phyloP scores from a whole-genome alignment of 2,888 invertebrate genomes.

The Nebria salina region DNA sequence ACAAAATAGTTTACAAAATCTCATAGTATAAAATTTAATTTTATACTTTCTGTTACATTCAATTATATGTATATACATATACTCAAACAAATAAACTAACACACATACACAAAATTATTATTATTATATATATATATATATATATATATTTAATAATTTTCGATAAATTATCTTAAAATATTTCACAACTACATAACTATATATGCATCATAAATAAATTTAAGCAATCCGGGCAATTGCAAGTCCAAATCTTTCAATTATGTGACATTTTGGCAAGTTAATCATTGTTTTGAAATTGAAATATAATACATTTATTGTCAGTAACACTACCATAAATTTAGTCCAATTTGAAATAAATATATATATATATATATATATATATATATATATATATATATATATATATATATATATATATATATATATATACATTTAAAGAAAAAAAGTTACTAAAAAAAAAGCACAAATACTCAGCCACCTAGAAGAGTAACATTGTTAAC shows the following conservation, averaged over 20 bases:
- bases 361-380: not conserved
- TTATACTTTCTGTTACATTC: not conserved
- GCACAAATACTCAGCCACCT: too few species aligned
- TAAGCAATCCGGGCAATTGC: not conserved
- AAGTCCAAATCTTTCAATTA: not conserved
- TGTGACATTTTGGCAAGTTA: not conserved
- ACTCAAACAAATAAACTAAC: too few species aligned
- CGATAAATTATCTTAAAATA: too few species aligned
- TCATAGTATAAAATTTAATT: not conserved
- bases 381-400: too few species aligned
- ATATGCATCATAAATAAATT: not conserved
- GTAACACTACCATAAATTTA: not conserved
- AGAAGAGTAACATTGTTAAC: too few species aligned
- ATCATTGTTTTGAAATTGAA: not conserved
- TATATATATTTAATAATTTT: too few species aligned
- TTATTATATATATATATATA: too few species aligned
- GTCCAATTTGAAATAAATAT: not conserved
- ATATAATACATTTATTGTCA: not conserved
- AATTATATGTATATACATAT: not conserved
- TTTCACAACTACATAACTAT: too few species aligned
- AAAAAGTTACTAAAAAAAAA: too few species aligned
- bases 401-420: too few species aligned
- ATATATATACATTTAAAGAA: too few species aligned
- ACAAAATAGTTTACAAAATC: conserved; percentile 6
- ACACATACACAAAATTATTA: too few species aligned